These are phyloP conservation scores for Orientallactaga sibirica DNA, from an alignment of 2,797 vertebrate genomes.

Conservation along the genomic window DNA sequence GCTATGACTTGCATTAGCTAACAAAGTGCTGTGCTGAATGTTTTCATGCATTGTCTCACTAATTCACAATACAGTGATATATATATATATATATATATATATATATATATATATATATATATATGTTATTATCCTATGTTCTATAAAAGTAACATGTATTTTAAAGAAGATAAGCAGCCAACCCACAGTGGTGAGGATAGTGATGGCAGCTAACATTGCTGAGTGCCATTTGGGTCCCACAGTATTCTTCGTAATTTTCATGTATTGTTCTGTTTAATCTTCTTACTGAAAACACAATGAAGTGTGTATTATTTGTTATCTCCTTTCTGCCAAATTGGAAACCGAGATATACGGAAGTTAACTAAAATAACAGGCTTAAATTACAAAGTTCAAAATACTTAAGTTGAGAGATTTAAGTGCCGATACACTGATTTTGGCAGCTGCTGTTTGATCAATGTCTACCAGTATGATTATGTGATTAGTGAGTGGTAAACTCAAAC, in stretches of 20 bases:
- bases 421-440: neutral
- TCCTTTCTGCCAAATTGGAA: neutral
- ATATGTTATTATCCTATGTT: neutral
- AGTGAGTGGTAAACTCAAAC: neutral
- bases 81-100: no score
- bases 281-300: neutral
- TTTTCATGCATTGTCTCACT: neutral
- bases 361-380: slow-evolving; percentile 18
- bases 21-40: neutral
- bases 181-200: neutral
- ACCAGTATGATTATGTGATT: neutral
- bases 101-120: no score
- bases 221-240: neutral
- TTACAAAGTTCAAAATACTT: neutral
- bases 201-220: neutral
- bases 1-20: neutral
- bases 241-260: neutral
- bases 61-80: neutral
- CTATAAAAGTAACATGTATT: neutral
- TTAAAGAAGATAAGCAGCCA: neutral
- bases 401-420: neutral
- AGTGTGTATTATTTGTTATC: neutral
- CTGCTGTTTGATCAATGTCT: neutral
- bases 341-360: neutral
- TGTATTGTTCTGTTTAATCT: neutral